A percentile compares a stretch with the other conserved stretches of the same genome.
phyloP scores from a whole-genome alignment of 2,888 invertebrate species.

The Sminthurinus aureus region DNA sequence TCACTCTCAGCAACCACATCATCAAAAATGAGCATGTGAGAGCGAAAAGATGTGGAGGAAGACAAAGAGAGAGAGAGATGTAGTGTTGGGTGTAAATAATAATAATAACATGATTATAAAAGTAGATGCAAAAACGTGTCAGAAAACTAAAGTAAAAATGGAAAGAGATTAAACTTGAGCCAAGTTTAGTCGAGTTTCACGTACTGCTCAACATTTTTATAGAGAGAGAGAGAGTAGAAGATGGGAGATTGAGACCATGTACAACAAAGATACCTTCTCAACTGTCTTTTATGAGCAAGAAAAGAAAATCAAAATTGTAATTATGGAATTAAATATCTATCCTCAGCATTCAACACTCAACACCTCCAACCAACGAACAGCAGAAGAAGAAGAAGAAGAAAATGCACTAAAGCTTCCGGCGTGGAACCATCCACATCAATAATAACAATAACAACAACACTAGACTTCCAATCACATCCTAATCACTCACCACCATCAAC shows the following conservation, averaged over 20 bases:
- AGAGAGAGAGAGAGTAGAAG: no score
- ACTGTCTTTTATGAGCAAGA: no score
- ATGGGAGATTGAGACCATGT: no score
- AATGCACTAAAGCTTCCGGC: constrained; percentile 30
- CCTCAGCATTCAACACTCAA: background rate
- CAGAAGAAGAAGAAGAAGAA: constrained; percentile 21
- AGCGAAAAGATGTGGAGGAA: background rate
- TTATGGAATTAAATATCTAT: constrained; percentile 23
- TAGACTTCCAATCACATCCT: no score
- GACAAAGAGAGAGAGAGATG: background rate
- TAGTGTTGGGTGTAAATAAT: constrained; percentile 2
- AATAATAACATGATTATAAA: background rate
- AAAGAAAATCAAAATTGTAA: constrained; percentile 21
- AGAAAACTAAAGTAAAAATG: background rate
- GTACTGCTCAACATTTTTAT: no score
- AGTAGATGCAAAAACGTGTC: background rate
- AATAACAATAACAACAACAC: background rate
- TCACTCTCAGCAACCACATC: constrained; percentile 1
- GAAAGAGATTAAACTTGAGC: background rate
- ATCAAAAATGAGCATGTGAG: background rate
- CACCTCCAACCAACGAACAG: background rate
- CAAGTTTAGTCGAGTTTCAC: no score
- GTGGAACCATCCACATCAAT: constrained; percentile 25
- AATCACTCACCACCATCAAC: background rate
- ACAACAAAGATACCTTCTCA: no score